Percentiles rank a stretch among this genome's conserved stretches.
Evolutionary conservation across 2,797 vertebrate species (phyloP).

Genomic region (Zenarchopterus dispar): DNA sequence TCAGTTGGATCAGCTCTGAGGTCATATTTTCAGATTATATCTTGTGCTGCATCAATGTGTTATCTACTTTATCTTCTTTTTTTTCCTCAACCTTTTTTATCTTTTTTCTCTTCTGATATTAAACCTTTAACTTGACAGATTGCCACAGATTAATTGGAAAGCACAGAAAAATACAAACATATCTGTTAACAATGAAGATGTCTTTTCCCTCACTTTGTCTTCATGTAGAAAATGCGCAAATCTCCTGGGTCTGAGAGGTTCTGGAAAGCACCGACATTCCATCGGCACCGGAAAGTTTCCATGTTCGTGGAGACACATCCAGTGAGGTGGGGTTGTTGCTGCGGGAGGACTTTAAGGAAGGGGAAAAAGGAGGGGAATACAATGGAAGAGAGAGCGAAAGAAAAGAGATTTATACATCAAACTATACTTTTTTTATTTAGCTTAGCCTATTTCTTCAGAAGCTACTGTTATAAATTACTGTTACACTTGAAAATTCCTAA

Average conservation of each 20-base stretch:
- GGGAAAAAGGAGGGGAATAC: neutral
- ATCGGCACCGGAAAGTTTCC: constrained; percentile 91
- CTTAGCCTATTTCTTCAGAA: too few relatives aligned
- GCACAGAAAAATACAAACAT: neutral
- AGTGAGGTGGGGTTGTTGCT: constrained; percentile 80
- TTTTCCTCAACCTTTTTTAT: too few relatives aligned
- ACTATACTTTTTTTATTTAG: too few relatives aligned
- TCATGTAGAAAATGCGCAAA: constrained; percentile 86
- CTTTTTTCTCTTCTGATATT: too few relatives aligned
- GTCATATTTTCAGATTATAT: too few relatives aligned
- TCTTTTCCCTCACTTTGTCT: constrained; percentile 61
- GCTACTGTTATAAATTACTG: neutral
- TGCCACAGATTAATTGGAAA: neutral
- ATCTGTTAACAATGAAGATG: neutral
- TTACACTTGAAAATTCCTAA: constrained; percentile 1
- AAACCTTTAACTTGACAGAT: too few relatives aligned
- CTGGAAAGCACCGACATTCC: constrained; percentile 82
- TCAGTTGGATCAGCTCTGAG: too few relatives aligned
- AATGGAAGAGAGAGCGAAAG: neutral
- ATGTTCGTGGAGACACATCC: constrained; percentile 90
- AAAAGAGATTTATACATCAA: neutral
- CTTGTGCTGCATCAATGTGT: too few relatives aligned
- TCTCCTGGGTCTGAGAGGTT: constrained; percentile 78
- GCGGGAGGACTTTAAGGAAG: constrained; percentile 55
- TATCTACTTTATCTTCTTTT: too few relatives aligned